These are phyloP conservation scores for Colletes collaris DNA, from an alignment of 2,888 invertebrate genomes.

Conservation along the genomic window DNA sequence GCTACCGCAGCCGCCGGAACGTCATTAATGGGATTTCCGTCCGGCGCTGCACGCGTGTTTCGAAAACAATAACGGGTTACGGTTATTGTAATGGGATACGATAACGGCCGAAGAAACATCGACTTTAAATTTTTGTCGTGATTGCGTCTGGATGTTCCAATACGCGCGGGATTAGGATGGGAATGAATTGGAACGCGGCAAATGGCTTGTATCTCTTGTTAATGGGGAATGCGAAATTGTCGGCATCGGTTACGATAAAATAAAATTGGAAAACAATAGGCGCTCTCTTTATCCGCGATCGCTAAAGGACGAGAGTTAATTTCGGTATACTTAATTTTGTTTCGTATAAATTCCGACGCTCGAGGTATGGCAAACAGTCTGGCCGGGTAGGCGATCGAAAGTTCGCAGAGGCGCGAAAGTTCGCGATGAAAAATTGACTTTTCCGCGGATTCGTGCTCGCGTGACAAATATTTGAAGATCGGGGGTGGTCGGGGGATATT, in stretches of 20 bases:
- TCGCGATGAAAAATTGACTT: background rate
- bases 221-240: no score
- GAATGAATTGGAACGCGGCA: no score
- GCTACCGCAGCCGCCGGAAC: constrained; percentile 32
- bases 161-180: background rate
- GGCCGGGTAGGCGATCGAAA: no score
- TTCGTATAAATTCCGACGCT: background rate
- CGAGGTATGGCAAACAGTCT: background rate
- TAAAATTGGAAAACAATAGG: no score
- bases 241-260: no score
- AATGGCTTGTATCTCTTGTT: no score
- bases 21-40: constrained; percentile 49
- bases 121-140: constrained; percentile 39
- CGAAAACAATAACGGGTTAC: constrained; percentile 55
- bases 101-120: constrained; percentile 49
- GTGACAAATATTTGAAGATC: constrained; percentile 2
- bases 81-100: constrained; percentile 54
- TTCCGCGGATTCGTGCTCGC: background rate
- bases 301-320: no score
- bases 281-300: no score
- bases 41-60: constrained; percentile 31
- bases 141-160: background rate
- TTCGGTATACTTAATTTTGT: no score
- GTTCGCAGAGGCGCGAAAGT: background rate
- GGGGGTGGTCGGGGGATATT: background rate